Evolutionary conservation across 2,888 invertebrate genomes (phyloP), one percentile per base, ranked within the genome.

Genomic region (Meteorus cinctellus): DNA sequence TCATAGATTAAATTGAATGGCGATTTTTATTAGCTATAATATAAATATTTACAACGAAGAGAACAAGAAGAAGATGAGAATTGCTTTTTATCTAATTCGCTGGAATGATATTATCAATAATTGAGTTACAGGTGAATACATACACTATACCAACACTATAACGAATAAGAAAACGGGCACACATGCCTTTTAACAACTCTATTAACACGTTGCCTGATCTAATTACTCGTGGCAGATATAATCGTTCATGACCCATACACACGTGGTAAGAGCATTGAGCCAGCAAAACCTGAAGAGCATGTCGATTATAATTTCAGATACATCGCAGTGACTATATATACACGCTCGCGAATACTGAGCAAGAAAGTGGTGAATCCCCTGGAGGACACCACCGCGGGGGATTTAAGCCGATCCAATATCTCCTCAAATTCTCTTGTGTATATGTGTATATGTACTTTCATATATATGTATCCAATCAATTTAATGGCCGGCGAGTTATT

Each of bases 171-270:
- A 68, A 73, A 74, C 73, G 77, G 60, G 78, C 76, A 74, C 76
- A 78, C 70, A 70, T 76, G 76, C 78, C 75, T 76, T 72, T 78
- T 80, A 79, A 80, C 80, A 77, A 78, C 80, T 79, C 78, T 76
- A 81, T 80, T 78, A 80, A 78, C 78, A 78, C 80, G 79, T 78
- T 76, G 72, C 73, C 75, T 77, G 80, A 80, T 81, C 80, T 80
- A 79, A 81, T 81, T 81, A 80, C 77, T 78, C 79, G 75, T 41
- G 78, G 41, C 73, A 78, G 76, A 80, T 77, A 78, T 72, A 80
- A 81, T 81, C 78, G 78, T 79, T 76, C 67, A 34, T 65, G 36
- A 65, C 65, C 65, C 41, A 65, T 55, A 19, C 65, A 65, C 19
- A 31, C 24, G 34, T 63, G 63, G 63, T 63, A 34, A 31, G 31